A percentile compares a stretch with the other conserved stretches of the same genome.
phyloP scores from a whole-genome alignment of 2,797 vertebrate species.

The Sebastes diaconus region DNA sequence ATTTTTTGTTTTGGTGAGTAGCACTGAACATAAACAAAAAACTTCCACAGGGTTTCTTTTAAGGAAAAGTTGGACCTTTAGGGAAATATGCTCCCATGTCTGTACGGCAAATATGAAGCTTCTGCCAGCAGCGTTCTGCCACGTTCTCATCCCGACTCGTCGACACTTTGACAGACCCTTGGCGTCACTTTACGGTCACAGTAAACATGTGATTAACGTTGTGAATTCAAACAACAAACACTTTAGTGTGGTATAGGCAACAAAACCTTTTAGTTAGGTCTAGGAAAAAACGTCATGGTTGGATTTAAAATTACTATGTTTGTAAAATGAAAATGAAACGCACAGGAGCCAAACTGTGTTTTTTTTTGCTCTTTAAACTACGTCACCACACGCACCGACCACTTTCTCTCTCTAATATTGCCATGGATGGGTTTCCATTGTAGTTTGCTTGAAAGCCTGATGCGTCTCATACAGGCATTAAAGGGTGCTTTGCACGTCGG shows the following conservation, averaged over 20 bases:
- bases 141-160: no score
- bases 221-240: no score
- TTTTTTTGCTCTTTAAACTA: no score
- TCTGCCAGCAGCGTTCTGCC: background rate
- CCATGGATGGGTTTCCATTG: background rate
- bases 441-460: background rate
- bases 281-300: background rate
- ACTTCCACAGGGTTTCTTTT: background rate
- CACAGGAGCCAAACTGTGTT: no score
- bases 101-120: background rate
- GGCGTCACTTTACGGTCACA: no score
- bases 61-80: background rate
- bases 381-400: accelerated
- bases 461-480: background rate
- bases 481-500: background rate
- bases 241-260: no score
- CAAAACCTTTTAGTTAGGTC: no score
- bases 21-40: background rate
- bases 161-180: no score
- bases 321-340: background rate
- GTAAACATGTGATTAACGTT: no score
- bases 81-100: background rate
- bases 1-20: background rate
- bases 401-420: background rate
- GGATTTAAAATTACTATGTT: background rate